Evolutionary conservation across 2,888 invertebrate species (phyloP).

Genomic region (Diachrysia chrysitis): DNA sequence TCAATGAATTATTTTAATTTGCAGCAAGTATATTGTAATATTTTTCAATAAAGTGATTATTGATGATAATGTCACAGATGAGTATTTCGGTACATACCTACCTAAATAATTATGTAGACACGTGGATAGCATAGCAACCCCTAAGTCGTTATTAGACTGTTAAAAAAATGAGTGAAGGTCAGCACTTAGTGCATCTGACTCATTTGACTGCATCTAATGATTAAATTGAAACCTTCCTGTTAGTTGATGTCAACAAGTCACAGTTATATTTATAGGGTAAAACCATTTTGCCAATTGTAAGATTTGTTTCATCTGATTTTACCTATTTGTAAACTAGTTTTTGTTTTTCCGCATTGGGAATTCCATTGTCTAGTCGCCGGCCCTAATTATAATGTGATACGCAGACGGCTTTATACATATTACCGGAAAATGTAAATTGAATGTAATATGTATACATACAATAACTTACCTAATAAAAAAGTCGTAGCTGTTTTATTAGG

Average conservation of each 20-base stretch:
- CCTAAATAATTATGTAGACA: too few species aligned
- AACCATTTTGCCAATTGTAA: background rate
- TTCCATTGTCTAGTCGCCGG: background rate
- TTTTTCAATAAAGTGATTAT: too few species aligned
- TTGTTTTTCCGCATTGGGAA: background rate
- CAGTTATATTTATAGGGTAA: background rate
- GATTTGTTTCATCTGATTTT: background rate
- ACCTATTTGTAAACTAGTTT: background rate
- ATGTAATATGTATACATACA: too few species aligned
- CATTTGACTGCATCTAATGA: background rate
- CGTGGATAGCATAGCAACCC: too few species aligned
- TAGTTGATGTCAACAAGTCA: background rate
- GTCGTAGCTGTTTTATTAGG: too few species aligned
- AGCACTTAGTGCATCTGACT: too few species aligned
- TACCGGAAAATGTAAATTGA: background rate
- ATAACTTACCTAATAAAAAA: too few species aligned
- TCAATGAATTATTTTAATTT: too few species aligned
- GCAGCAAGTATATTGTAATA: too few species aligned
- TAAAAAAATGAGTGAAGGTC: background rate
- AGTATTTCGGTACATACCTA: too few species aligned
- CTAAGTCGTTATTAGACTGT: too few species aligned
- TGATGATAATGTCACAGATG: too few species aligned
- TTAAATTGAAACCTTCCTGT: constrained; percentile 4
- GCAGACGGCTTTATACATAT: background rate
- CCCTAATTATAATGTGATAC: background rate